These are phyloP conservation scores for Enteromius unitaeniatus DNA, from an alignment of 2,797 vertebrate genomes.

Conservation along the genomic window DNA sequence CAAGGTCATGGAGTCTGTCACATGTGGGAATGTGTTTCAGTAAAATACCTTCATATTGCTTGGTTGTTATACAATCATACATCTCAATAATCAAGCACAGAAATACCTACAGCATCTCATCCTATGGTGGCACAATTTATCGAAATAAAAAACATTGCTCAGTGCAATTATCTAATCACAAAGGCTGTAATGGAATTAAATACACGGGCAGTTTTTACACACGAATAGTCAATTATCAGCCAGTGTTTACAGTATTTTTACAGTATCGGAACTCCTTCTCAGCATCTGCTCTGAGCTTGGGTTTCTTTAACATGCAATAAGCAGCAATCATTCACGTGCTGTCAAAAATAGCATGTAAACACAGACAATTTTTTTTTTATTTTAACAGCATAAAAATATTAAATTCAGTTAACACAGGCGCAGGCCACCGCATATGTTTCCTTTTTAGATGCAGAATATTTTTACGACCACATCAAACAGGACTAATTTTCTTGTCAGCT, in stretches of 20 bases:
- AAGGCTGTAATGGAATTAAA: background rate
- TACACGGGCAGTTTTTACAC: background rate
- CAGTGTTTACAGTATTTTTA: background rate
- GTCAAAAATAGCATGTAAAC: no score
- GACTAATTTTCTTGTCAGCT: no score
- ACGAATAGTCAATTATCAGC: background rate
- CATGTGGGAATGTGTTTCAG: background rate
- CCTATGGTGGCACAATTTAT: background rate
- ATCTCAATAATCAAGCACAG: background rate
- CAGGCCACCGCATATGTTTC: no score
- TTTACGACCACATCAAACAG: no score
- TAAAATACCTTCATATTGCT: background rate
- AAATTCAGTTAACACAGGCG: no score
- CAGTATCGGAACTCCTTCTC: background rate
- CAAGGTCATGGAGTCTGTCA: background rate
- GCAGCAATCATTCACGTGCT: no score
- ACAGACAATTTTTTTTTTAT: no score
- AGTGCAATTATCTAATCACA: background rate
- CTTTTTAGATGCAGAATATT: no score
- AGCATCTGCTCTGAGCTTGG: background rate
- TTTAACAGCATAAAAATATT: no score
- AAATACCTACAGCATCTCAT: background rate
- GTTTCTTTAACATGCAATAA: background rate
- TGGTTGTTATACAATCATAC: background rate
- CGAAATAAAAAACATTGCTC: background rate